Evolutionary conservation across 2,888 invertebrate genomes (phyloP).

Genomic region (Labia minor): DNA sequence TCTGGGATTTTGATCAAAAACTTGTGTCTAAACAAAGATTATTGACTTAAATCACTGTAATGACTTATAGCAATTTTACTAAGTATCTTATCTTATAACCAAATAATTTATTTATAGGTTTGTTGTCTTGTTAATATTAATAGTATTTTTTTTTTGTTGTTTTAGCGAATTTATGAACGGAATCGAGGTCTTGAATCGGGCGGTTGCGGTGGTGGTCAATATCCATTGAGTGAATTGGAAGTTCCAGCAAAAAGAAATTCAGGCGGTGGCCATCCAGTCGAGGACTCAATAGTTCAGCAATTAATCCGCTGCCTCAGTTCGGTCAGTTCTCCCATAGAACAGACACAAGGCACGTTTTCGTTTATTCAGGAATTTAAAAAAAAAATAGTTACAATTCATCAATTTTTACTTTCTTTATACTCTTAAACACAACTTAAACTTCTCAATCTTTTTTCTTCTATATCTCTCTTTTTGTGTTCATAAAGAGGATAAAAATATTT

Average conservation of each 20-base stretch:
- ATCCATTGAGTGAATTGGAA: conserved; percentile 57
- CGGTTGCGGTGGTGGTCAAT: conserved; percentile 33
- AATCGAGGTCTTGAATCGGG: conserved; percentile 35
- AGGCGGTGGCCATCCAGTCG: neutral
- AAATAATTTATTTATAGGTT: no score
- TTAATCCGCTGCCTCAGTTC: neutral
- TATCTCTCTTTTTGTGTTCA: no score
- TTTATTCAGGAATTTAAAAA: conserved; percentile 4
- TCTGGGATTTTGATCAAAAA: no score
- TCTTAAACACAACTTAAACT: no score
- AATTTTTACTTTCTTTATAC: neutral
- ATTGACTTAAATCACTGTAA: no score
- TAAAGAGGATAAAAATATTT: no score
- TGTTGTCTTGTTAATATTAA: no score
- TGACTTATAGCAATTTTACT: no score
- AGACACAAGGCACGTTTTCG: conserved; percentile 9
- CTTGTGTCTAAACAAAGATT: no score
- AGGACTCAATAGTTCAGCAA: neutral
- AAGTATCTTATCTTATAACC: no score
- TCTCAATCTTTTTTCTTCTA: no score
- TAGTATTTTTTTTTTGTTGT: no score
- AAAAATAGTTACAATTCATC: neutral
- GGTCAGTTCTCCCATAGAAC: conserved; percentile 3
- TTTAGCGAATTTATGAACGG: conserved; percentile 45
- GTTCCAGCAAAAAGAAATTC: conserved; percentile 38